These are phyloP conservation scores for Pempheris klunzingeri DNA, from an alignment of 2,797 vertebrate species.

Conservation along the genomic window DNA sequence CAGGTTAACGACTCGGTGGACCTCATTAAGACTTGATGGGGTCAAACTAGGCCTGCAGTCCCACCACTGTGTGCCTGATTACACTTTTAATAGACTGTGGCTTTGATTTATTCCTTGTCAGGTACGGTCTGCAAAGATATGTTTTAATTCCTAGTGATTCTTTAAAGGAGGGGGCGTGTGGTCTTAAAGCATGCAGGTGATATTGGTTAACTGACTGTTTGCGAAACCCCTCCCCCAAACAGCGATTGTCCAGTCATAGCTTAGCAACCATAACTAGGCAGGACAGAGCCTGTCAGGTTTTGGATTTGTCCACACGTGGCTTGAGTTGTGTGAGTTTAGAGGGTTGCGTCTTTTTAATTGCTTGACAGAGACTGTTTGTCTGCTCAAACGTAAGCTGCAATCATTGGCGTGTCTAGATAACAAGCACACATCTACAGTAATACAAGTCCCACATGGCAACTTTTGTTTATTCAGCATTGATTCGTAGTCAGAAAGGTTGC, in stretches of 20 bases:
- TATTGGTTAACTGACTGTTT: slow-evolving; percentile 18
- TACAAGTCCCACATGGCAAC: no score
- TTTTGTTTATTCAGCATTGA: no score
- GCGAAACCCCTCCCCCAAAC: neutral
- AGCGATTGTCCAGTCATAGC: slow-evolving; percentile 8
- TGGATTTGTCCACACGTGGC: neutral
- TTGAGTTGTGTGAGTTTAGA: neutral
- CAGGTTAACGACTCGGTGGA: slow-evolving; percentile 70
- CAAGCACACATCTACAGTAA: no score
- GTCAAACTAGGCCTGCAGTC: slow-evolving; percentile 68
- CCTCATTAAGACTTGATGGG: slow-evolving; percentile 80
- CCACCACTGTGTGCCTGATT: slow-evolving; percentile 66
- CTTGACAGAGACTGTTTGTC: no score
- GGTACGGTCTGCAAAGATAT: slow-evolving; percentile 18
- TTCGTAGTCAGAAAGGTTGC: no score
- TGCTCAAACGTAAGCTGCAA: no score
- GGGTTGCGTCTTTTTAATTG: neutral
- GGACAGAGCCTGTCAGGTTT: neutral
- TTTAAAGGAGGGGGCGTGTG: slow-evolving; percentile 17
- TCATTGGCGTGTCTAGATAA: no score
- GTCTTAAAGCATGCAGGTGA: slow-evolving; percentile 33
- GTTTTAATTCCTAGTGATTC: slow-evolving; percentile 53
- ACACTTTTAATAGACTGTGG: slow-evolving; percentile 74
- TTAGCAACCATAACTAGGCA: neutral
- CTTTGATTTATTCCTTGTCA: slow-evolving; percentile 61